Base-by-base conservation (phyloP, 2,888 invertebrate species). In the Drosophila borborema region DNA sequence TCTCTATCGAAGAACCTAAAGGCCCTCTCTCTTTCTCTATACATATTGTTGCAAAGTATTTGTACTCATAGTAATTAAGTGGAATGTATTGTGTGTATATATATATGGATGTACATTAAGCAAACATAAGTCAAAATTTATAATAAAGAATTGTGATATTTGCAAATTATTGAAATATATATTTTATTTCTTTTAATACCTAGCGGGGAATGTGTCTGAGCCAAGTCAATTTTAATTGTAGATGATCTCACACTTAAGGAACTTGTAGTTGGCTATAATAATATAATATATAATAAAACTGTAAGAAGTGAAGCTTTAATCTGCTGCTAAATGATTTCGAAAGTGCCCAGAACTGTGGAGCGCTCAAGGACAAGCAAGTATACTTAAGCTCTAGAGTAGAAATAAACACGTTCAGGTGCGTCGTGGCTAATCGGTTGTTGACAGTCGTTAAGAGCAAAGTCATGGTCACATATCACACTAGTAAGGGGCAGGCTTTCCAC, bases 31-130 rank as follows among this genome's bases (percentile, higher is more conserved):
- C 59, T 36, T 36, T 14, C 5, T 54, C 54, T 54, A n/a, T 48
- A 71, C 58, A 78, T 51, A 66, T 78, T 78, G 78, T 78, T 78
- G 78, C 78, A 78, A 78, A 78, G 78, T 66, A 72, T 71, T 78
- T 55, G 58, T 69, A 72, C 49, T 34, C 55, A 14, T 78, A 79
- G 65, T 16, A 18, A 12, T 12, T 79, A 79, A 67, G 67, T 51
- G 51, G 62, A 67, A 61, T 58, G 62, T 71, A 68, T 65, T 77
- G 60, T 77, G 16, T 77, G 31, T 46, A 59, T 74, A 53, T 40
- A 18, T 40, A 38, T 28, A 53, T 56, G 12, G 14, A 46, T 55
- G 40, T 31, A 14, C 45, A 45, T 38, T 38, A 23, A 46, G 23
- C 6, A n/a, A 40, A 31, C 1, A 46, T 34, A 56, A 64, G 61